These are phyloP conservation scores for Lepidurus arcticus DNA, from an alignment of 1,140 invertebrate genomes.

Conservation along the genomic window DNA sequence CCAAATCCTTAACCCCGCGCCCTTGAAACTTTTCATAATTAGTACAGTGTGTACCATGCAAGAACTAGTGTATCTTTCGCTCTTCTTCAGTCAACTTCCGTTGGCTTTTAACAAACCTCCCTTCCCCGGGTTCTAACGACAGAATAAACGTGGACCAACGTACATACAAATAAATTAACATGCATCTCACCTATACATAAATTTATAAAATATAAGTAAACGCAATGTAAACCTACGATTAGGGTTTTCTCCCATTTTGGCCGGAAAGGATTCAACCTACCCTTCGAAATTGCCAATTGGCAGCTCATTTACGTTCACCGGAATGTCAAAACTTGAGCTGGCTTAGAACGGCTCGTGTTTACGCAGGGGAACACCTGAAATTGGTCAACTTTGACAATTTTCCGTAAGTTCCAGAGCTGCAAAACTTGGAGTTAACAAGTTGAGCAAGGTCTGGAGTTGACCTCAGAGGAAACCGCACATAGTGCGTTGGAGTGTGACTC, in stretches of 20 bases:
- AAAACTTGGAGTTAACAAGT: too few relatives aligned
- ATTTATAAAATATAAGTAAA: neutral
- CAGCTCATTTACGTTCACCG: neutral
- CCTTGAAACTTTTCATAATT: conserved; percentile 13
- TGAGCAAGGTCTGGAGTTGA: too few relatives aligned
- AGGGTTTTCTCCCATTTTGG: neutral
- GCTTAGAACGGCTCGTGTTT: neutral
- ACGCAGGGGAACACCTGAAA: neutral
- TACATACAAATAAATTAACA: too few relatives aligned
- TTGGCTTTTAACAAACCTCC: too few relatives aligned
- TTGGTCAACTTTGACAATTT: neutral
- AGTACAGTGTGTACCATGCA: neutral
- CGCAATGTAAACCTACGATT: neutral
- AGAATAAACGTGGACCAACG: too few relatives aligned
- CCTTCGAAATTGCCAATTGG: neutral
- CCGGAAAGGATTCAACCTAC: neutral
- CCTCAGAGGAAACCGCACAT: too few relatives aligned
- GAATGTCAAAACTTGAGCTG: neutral
- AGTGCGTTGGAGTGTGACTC: too few relatives aligned
- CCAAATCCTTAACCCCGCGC: neutral
- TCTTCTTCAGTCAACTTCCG: too few relatives aligned
- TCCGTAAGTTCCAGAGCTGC: neutral
- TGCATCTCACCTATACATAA: too few relatives aligned
- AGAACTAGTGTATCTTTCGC: neutral
- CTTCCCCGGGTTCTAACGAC: too few relatives aligned